Evolutionary conservation across 2,113 vertebrate species (phyloP), one percentile per base, ranked within the genome.

Genomic region (Psophia crepitans): DNA sequence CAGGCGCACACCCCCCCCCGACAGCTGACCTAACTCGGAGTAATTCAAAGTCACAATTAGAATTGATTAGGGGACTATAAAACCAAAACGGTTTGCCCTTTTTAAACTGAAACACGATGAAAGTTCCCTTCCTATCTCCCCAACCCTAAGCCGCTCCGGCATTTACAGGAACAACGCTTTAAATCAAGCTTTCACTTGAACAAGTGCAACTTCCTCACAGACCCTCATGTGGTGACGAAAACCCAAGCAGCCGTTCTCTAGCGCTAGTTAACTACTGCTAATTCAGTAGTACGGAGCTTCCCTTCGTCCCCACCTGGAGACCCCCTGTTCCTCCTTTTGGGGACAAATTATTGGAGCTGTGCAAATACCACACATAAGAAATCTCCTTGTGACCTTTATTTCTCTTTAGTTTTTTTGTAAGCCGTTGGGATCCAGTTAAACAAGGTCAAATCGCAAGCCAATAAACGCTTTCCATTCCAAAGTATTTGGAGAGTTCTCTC

Each of bases 1-100:
- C 63, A 17, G 0, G 0, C 0, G 0, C 46, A 12, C 18, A 20
- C 6, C 26, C 51, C 6, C 26, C 51, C 56, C 44, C 54, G 39
- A 12, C 21, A 48, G 66, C 76, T 71, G 33, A 93, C 28, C 17
- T 61, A 48, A 61, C 69, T 46, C 20, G 5, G 20, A 46, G 53
- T 49, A 35, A 30, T 22, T 84, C 33, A 7, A 32, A 89, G 46
- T 43, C 76, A 70, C 68, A 49, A n/a, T 1, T 44, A 32, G 83
- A 88, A 93, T 1, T 14, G 51, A 66, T 73, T 27, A 53, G 10
- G 44, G 26, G 44, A 53, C 33, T 28, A 15, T 8, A 58, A 71
- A 71, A 11, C 65, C 48, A 35, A 80, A 86, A 23, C 26, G 2
- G 0, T 70, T 46, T 46, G 35, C 26, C 73, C 41, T 77, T 66